A percentile compares a stretch with the other conserved stretches of the same genome.
These are phyloP conservation scores for Lutjanus erythropterus DNA, from an alignment of 2,113 vertebrate species.

Conservation along the genomic window DNA sequence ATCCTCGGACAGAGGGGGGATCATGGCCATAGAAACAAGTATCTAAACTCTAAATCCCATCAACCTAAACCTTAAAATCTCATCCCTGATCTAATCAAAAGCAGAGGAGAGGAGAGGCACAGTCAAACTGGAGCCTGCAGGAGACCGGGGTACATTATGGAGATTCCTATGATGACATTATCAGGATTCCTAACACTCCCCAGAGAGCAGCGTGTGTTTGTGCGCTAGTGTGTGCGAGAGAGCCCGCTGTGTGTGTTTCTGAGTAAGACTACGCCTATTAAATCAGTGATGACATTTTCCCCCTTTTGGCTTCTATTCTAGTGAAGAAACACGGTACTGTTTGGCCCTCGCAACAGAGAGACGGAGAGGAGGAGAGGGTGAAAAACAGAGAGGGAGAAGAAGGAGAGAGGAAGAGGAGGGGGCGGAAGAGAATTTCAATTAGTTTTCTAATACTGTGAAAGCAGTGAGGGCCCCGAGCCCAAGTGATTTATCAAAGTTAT, in stretches of 20 bases:
- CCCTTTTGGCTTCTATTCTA: conserved; percentile 73
- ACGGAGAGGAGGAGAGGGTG: conserved; percentile 30
- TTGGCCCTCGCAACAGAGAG: conserved; percentile 62
- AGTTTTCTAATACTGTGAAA: conserved; percentile 87
- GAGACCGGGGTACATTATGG: conserved; percentile 71
- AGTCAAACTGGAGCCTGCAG: conserved; percentile 65
- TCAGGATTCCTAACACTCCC: conserved; percentile 79
- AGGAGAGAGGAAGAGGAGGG: conserved; percentile 47
- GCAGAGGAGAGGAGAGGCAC: conserved; percentile 14
- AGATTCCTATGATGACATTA: conserved; percentile 83
- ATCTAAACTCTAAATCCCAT: conserved; percentile 73
- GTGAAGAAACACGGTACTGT: conserved; percentile 64
- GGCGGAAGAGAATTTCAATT: conserved; percentile 84
- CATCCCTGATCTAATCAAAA: conserved; percentile 61
- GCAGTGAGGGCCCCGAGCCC: conserved; percentile 82
- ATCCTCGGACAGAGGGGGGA: conserved; percentile 43
- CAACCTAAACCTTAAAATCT: conserved; percentile 65
- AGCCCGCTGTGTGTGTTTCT: conserved; percentile 43
- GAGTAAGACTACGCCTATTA: conserved; percentile 74
- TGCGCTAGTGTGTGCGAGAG: conserved; percentile 6
- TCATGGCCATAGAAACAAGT: conserved; percentile 51
- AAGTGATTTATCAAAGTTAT: conserved; percentile 89
- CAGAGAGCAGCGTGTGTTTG: conserved; percentile 49
- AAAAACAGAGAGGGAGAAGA: conserved; percentile 28
- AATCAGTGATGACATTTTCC: conserved; percentile 83